Percentiles rank a stretch among this genome's conserved stretches.
Conservation (phyloP, 2,797 vertebrate genomes). For the Esox lucius region DNA sequence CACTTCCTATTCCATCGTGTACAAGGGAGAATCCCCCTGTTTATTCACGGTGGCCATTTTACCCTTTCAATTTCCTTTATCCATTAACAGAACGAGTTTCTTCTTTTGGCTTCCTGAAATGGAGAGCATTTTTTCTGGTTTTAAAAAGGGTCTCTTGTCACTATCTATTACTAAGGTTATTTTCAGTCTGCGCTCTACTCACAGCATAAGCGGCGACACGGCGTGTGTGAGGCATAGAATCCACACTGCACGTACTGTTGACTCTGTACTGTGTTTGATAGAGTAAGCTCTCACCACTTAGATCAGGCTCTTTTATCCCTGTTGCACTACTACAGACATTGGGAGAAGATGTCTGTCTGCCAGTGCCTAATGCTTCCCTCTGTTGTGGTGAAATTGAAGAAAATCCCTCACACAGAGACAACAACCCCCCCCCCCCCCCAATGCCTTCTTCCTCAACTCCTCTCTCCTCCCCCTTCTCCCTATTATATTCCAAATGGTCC, state of each 20-base stretch:
- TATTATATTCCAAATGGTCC: conserved; percentile 31
- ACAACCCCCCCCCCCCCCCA: not conserved
- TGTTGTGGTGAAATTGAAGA: conserved; percentile 60
- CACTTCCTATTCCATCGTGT: not conserved
- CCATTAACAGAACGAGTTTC: conserved; percentile 16
- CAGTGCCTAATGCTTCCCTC: conserved; percentile 56
- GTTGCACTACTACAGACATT: conserved; percentile 55
- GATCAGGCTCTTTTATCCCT: conserved; percentile 53
- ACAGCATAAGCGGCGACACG: conserved; percentile 5
- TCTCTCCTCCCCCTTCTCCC: conserved; percentile 46
- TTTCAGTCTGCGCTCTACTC: conserved; percentile 34
- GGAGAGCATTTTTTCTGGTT: conserved; percentile 3
- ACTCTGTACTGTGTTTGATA: conserved; percentile 61
- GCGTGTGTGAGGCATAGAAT: conserved; percentile 18
- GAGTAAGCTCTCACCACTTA: conserved; percentile 64
- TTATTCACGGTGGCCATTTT: not conserved
- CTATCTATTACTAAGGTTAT: conserved; percentile 35
- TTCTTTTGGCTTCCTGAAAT: conserved; percentile 24
- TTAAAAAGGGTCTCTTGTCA: conserved; percentile 13
- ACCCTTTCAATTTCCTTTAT: not conserved
- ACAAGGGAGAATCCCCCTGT: not conserved
- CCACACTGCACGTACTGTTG: conserved; percentile 47
- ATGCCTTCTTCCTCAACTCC: conserved; percentile 38
- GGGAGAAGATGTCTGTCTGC: conserved; percentile 39
- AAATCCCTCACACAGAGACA: conserved; percentile 56